Base-by-base conservation (phyloP, 1,140 invertebrate genomes). In the Andrena cerasifolii region DNA sequence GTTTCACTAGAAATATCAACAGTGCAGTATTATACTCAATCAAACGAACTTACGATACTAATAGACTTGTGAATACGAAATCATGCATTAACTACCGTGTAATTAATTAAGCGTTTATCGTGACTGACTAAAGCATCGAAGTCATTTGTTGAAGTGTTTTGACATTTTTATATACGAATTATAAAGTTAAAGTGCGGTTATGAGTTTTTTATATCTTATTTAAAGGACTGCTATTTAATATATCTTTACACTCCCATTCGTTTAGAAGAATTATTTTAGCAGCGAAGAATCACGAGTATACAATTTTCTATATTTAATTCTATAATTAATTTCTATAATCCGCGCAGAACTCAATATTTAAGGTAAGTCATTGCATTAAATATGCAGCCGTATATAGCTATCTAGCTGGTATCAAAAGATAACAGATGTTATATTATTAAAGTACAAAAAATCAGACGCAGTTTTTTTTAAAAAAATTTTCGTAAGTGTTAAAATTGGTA, bases 1-100 rank as follows among this genome's bases (percentile, higher is more conserved):
- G 40, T 47, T 45, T 67, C 28, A 36, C 53, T 76, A 76, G 63
- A 7, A 58, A 47, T 26, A 76, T 67, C 73, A 59, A 58, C 63
- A 74, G 61, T 74, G 36, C 26, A 62, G 16, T 62, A 36, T 67
- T n/a, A n/a, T n/a, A n/a, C n/a, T 67, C 14, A 36, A 56, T 49
- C 28, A 68, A 68, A 68, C 21, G 28, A 24, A 21, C 16, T 28
- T 68, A 40, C 36, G 31, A 58, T 33, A 26, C 65, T 47, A 67
- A 75, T 21, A 36, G 47, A 7, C 14, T 68, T 68, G 45, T 51
- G 58, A 61, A 71, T 62, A 53, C 53, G 40, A 51, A 61, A 61
- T 0, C 8, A 56, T 33, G 16, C 4, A 56, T 16, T 40, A 66
- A 6, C 24, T 47, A 14, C 26, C 33, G n/a, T 31, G 49, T 43